These are phyloP conservation scores for Mythimna lalbum DNA, from an alignment of 2,888 invertebrate species.

Conservation along the genomic window DNA sequence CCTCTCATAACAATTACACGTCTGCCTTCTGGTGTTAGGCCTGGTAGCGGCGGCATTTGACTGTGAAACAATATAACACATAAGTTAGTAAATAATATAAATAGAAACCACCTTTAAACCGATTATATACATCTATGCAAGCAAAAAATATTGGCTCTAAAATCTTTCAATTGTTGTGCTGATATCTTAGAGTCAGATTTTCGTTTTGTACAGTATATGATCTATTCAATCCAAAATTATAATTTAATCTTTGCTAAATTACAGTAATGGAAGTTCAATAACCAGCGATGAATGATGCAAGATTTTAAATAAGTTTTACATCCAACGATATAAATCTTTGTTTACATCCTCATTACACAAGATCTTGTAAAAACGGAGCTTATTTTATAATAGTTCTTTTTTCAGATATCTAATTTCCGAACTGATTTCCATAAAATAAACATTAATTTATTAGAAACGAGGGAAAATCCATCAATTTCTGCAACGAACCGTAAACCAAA, in stretches of 20 bases:
- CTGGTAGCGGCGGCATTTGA: constrained; percentile 95
- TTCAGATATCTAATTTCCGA: not conserved
- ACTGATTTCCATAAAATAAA: not conserved
- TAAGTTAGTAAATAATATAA: too few relatives aligned
- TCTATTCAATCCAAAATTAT: not conserved
- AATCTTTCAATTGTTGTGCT: not conserved
- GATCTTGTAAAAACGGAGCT: too few relatives aligned
- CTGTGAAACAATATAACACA: constrained; percentile 81
- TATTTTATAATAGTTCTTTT: too few relatives aligned
- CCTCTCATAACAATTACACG: constrained; percentile 94
- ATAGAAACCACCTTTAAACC: not conserved
- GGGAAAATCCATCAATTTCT: constrained; percentile 1
- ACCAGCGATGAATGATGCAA: not conserved
- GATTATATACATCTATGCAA: not conserved
- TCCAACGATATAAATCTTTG: not conserved
- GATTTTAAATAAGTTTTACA: not conserved
- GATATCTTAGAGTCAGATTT: not conserved
- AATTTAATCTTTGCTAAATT: not conserved
- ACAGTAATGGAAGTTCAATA: not conserved
- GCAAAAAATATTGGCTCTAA: not conserved
- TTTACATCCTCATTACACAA: not conserved
- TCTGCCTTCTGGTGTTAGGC: constrained; percentile 95
- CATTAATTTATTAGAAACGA: not conserved
- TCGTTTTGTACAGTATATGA: not conserved
- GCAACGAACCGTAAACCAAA: not conserved